These are phyloP conservation scores for Hemibagrus wyckioides DNA, from an alignment of 2,113 vertebrate genomes.

Conservation along the genomic window DNA sequence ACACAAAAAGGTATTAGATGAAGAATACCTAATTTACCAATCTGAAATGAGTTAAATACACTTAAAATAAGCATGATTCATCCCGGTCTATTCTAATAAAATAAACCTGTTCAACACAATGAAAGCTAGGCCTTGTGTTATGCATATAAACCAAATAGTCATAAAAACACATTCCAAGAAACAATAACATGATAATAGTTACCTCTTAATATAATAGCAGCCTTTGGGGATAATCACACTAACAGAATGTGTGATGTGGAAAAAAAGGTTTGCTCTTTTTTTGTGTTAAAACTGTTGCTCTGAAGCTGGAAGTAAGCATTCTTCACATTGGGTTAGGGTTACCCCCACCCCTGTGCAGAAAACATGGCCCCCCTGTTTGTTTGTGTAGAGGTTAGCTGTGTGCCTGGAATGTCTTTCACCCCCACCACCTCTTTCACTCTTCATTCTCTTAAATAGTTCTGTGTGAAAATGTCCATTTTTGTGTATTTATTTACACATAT, in stretches of 20 bases:
- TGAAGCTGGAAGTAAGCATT: slow-evolving; percentile 32
- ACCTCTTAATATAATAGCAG: not conserved
- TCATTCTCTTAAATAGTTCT: slow-evolving; percentile 40
- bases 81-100: slow-evolving; percentile 3
- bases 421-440: slow-evolving; percentile 11
- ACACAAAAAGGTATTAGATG: slow-evolving; percentile 8
- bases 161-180: slow-evolving; percentile 6
- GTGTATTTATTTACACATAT: not conserved
- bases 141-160: not conserved
- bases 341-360: not conserved
- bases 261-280: not conserved
- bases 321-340: slow-evolving; percentile 10
- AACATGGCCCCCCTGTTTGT: slow-evolving; percentile 41
- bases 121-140: not conserved
- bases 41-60: slow-evolving; percentile 14
- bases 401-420: slow-evolving; percentile 51
- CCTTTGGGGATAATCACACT: not conserved
- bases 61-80: slow-evolving; percentile 23
- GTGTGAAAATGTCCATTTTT: slow-evolving; percentile 9
- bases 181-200: not conserved
- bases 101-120: not conserved
- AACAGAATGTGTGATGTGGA: not conserved
- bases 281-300: slow-evolving; percentile 18
- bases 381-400: slow-evolving; percentile 51
- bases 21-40: slow-evolving; percentile 6